A percentile compares a stretch with the other conserved stretches of the same genome.
These are phyloP conservation scores for Penaeus vannamei DNA, from an alignment of 1,140 invertebrate genomes.

Conservation along the genomic window DNA sequence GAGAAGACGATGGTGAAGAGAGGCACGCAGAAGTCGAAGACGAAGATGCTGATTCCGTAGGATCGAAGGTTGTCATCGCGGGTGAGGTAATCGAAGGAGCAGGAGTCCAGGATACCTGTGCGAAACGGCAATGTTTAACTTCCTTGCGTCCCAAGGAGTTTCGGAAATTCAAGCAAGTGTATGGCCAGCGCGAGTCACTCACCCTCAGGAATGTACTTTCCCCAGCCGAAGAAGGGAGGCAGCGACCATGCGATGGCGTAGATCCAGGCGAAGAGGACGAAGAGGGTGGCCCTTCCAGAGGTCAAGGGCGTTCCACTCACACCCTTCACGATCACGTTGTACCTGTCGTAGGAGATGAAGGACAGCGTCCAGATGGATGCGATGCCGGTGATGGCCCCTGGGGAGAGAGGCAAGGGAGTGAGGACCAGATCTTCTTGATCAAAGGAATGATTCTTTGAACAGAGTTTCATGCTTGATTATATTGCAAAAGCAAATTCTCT, in stretches of 20 bases:
- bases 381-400: slow-evolving; percentile 73
- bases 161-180: too few relatives aligned
- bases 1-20: slow-evolving; percentile 69
- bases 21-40: slow-evolving; percentile 64
- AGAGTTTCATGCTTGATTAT: too few relatives aligned
- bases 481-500: too few relatives aligned
- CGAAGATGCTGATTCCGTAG: slow-evolving; percentile 61
- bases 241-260: slow-evolving; percentile 67
- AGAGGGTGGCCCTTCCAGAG: slow-evolving; percentile 50
- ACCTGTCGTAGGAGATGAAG: slow-evolving; percentile 69
- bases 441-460: too few relatives aligned
- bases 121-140: too few relatives aligned
- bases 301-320: slow-evolving; percentile 68
- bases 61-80: not conserved
- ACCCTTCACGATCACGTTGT: slow-evolving; percentile 70
- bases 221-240: slow-evolving; percentile 69
- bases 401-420: too few relatives aligned
- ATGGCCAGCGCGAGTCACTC: too few relatives aligned
- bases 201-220: slow-evolving; percentile 68
- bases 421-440: too few relatives aligned
- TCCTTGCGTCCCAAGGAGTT: too few relatives aligned
- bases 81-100: slow-evolving; percentile 68
- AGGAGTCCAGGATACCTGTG: slow-evolving; percentile 60
- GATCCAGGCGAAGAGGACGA: slow-evolving; percentile 68
- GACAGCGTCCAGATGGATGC: slow-evolving; percentile 68